Evolutionary conservation across 2,888 invertebrate genomes (phyloP).

Genomic region (Myopa tessellatipennis): DNA sequence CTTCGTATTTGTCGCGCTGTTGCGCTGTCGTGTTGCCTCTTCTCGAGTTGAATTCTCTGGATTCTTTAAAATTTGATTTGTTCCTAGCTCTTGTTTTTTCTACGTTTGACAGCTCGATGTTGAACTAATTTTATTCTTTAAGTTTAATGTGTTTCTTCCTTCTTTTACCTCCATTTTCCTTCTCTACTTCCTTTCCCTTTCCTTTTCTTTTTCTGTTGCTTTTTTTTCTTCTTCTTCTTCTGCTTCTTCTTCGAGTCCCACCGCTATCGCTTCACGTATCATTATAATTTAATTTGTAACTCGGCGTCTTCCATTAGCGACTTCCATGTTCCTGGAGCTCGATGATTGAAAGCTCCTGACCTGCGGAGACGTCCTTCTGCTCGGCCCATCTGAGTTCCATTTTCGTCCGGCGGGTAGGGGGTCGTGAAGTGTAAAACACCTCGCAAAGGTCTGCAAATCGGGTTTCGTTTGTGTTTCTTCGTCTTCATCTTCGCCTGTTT

Average conservation of each 20-base stretch:
- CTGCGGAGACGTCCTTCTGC: background rate
- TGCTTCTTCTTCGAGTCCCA: conserved; percentile 38
- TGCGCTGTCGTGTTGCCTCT: no score
- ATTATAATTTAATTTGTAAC: conserved; percentile 32
- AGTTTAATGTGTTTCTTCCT: background rate
- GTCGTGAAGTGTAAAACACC: no score
- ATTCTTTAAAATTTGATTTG: no score
- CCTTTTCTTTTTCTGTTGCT: no score
- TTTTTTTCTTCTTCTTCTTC: background rate
- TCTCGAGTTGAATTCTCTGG: no score
- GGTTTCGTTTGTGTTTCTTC: no score
- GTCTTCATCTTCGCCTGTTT: no score
- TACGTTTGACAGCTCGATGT: no score
- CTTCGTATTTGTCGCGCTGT: no score
- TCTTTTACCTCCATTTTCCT: background rate
- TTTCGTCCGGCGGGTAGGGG: background rate
- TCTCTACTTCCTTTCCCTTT: background rate
- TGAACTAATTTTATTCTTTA: background rate
- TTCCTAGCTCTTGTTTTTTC: no score
- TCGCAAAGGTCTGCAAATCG: no score
- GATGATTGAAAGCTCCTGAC: background rate
- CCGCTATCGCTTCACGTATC: conserved; percentile 10
- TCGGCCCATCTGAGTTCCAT: background rate
- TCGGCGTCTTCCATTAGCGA: conserved; percentile 4
- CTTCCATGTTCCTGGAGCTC: background rate